phyloP scores from a whole-genome alignment of 2,113 vertebrate genomes.

The Nibea coibor region DNA sequence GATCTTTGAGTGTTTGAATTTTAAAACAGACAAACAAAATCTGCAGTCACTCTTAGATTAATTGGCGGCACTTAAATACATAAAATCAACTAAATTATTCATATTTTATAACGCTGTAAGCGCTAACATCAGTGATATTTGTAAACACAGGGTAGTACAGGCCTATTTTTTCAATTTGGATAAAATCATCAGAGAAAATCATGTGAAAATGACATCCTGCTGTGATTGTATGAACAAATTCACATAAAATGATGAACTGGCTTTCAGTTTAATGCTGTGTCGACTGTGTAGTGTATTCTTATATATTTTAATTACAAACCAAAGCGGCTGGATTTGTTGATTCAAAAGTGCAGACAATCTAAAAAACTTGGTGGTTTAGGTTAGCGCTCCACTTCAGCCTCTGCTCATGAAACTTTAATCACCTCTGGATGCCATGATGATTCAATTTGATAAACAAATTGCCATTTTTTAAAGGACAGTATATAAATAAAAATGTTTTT shows the following conservation, averaged over 20 bases:
- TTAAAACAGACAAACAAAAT: background rate
- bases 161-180: background rate
- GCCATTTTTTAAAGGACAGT: slow-evolving; percentile 18
- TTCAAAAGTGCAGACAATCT: background rate
- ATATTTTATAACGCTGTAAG: background rate
- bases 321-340: background rate
- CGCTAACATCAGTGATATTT: background rate
- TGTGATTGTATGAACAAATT: background rate
- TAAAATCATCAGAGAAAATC: background rate
- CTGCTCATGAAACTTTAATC: slow-evolving; percentile 60
- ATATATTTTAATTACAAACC: background rate
- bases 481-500: slow-evolving; percentile 37
- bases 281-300: too few species aligned
- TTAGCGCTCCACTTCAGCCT: slow-evolving; percentile 48
- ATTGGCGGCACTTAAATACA: background rate
- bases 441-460: slow-evolving; percentile 37
- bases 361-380: slow-evolving; percentile 25
- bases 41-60: background rate
- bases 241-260: background rate
- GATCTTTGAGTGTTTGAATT: too few species aligned
- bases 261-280: too few species aligned
- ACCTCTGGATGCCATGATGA: slow-evolving; percentile 24
- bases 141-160: background rate
- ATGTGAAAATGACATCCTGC: background rate
- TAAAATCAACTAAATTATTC: background rate